These are phyloP conservation scores for Distichodus sexfasciatus DNA, from an alignment of 2,797 vertebrate species.

Conservation along the genomic window DNA sequence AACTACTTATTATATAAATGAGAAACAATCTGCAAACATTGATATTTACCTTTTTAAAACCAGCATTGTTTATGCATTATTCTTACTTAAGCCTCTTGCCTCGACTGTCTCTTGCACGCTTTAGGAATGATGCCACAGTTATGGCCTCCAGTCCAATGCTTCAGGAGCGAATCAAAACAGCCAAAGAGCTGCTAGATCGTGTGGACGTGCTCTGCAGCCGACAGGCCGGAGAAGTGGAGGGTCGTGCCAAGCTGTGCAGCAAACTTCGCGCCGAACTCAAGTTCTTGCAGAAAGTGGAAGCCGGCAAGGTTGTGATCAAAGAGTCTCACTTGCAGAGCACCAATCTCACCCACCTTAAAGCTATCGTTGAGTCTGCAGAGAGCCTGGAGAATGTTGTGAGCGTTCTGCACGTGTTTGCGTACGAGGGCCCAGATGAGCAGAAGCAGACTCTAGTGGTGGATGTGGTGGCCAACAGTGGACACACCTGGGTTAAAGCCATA, in stretches of 20 bases:
- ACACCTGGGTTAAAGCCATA: conserved; percentile 95
- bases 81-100: neutral
- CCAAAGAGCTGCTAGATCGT: conserved; percentile 82
- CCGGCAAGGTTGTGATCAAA: conserved; percentile 83
- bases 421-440: conserved; percentile 71
- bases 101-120: conserved; percentile 11
- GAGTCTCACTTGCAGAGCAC: conserved; percentile 94
- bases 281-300: conserved; percentile 85
- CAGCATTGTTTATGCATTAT: too few relatives aligned
- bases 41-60: too few relatives aligned
- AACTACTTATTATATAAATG: too few relatives aligned
- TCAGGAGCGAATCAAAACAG: conserved; percentile 79
- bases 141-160: conserved; percentile 85
- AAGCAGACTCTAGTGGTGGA: conserved; percentile 89
- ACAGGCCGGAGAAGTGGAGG: conserved; percentile 80
- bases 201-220: conserved; percentile 79
- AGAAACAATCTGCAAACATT: too few relatives aligned
- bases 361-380: conserved; percentile 87
- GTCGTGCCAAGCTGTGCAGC: conserved; percentile 85
- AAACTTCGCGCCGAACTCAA: conserved; percentile 90
- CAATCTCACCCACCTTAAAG: conserved; percentile 90
- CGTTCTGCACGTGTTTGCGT: conserved; percentile 87
- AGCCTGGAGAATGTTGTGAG: conserved; percentile 82
- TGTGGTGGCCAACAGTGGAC: conserved; percentile 88
- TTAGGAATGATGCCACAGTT: conserved; percentile 77